Evolutionary conservation across 2,888 invertebrate species (phyloP), one percentile per base, ranked within the genome.

Genomic region (Anorthoa munda): DNA sequence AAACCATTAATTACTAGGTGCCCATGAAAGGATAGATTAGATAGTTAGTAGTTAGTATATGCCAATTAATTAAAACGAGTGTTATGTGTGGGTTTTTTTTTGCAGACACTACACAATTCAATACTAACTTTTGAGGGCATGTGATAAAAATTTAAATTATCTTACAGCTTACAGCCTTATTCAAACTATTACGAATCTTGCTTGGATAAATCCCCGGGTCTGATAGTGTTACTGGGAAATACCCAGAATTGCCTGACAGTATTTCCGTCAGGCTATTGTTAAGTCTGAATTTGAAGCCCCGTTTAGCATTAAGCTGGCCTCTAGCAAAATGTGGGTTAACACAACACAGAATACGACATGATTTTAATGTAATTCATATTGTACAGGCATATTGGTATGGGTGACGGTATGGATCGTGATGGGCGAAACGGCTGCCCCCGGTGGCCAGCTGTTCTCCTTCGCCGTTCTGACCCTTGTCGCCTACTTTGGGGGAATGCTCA

Each of bases 401-500:
- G 97, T 98, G 78, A 97, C 98, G 63, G 97, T 98, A 77, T 98
- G 97, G 95, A 97, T 98, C 68, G 96, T 99, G 73, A 97, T 98
- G 86, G 98, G 98, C 23, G 95, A 97, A 15, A 97, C 97, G 46
- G 98, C 98, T 39, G 98, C 98, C 2, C 98, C 98, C 0, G 98
- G 98, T n/a, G 98, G 98, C 15, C 98, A 98, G 90, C 95, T 99
- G 12, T 98, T 98, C 90, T 97, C 97, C 81, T 94, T 99, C 26
- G 98, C 98, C 0, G 96, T 97, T 1, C 96, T 98, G 2, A 97
- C 98, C 63, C 97, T 98, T 82, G 97, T 97, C 17, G 98, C 98
- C 0, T 97, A 98, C 93, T 97, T 98, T 87, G 98, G 98, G 15
- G 99, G 99, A 67, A 98, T 98, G 97, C 90, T 98, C 45, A 97